phyloP scores from a whole-genome alignment of 2,888 invertebrate species.

The Eupithecia subumbrata region DNA sequence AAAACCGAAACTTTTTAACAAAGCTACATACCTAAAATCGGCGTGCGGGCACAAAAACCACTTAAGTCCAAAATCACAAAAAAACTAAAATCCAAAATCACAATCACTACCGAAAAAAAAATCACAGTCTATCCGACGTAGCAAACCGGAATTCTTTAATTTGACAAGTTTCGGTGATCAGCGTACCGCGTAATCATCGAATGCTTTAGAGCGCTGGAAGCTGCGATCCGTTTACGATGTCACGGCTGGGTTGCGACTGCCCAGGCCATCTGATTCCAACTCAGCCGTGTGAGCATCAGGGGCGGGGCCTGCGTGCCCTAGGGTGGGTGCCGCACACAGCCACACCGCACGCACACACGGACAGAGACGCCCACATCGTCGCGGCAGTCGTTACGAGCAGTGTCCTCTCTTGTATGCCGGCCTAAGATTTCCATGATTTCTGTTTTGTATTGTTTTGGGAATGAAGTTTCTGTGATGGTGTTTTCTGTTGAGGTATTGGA shows the following conservation, averaged over 20 bases:
- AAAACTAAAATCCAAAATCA: conserved; percentile 63
- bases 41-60: conserved; percentile 48
- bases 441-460: conserved; percentile 37
- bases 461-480: conserved; percentile 26
- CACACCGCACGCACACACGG: conserved; percentile 53
- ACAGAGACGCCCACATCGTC: conserved; percentile 37
- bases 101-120: conserved; percentile 63
- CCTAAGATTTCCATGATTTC: conserved; percentile 42
- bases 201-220: conserved; percentile 73
- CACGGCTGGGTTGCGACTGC: conserved; percentile 83
- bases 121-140: conserved; percentile 58
- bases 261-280: conserved; percentile 83
- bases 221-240: conserved; percentile 82
- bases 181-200: conserved; percentile 81
- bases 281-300: conserved; percentile 83
- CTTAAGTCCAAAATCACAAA: conserved; percentile 51
- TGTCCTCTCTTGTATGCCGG: conserved; percentile 35
- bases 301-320: conserved; percentile 72
- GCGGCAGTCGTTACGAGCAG: conserved; percentile 38
- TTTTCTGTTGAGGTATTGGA: neutral
- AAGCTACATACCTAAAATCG: conserved; percentile 50
- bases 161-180: conserved; percentile 77
- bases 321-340: conserved; percentile 73
- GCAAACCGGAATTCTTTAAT: conserved; percentile 73
- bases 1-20: neutral